Percentiles rank a stretch among this genome's conserved stretches.
These are phyloP conservation scores for Tyto alba DNA, from an alignment of 2,113 vertebrate species.

Conservation along the genomic window DNA sequence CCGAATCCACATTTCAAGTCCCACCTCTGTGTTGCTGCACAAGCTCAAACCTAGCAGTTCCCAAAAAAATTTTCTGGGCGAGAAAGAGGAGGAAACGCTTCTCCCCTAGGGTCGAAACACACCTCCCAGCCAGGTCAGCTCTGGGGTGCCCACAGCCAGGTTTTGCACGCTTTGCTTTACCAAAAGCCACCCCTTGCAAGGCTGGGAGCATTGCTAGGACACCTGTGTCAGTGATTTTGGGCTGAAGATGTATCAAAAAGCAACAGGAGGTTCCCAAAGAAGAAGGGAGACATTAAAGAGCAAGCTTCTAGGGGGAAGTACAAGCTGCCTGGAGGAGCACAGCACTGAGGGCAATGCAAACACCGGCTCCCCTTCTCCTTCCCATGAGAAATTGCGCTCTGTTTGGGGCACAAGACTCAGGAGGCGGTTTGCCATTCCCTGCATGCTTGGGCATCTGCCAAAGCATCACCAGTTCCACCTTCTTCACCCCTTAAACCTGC, in stretches of 20 bases:
- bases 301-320: neutral
- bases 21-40: too few species aligned
- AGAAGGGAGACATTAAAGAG: neutral
- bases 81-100: neutral
- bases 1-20: neutral
- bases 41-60: neutral
- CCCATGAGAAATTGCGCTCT: neutral
- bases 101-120: neutral
- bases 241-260: neutral
- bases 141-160: neutral
- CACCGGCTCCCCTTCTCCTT: accelerated
- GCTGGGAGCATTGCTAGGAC: neutral
- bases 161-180: neutral
- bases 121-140: neutral
- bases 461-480: neutral
- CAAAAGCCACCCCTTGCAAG: neutral
- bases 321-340: neutral
- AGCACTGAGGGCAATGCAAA: accelerated
- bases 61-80: too few species aligned
- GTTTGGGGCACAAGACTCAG: neutral
- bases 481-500: neutral
- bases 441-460: neutral
- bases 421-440: too few species aligned
- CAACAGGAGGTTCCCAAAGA: neutral
- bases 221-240: neutral